These are phyloP conservation scores for Vesta saturnalis DNA, from an alignment of 2,888 invertebrate species.

Conservation along the genomic window DNA sequence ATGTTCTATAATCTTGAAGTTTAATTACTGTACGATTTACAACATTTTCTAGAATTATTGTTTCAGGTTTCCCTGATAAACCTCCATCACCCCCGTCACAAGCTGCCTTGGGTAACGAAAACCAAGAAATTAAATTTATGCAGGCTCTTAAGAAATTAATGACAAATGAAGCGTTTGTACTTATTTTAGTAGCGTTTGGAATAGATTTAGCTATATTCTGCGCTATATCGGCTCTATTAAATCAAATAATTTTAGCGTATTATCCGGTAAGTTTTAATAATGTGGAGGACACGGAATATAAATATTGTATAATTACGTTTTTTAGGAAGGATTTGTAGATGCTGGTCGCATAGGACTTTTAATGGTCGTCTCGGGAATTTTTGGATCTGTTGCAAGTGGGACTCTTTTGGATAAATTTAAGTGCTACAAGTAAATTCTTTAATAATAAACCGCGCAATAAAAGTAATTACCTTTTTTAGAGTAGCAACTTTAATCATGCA, in stretches of 20 bases:
- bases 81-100: background rate
- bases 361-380: conserved; percentile 89
- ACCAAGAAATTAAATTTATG: background rate
- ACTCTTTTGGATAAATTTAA: conserved; percentile 90
- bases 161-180: background rate
- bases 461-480: background rate
- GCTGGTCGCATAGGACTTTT: conserved; percentile 90
- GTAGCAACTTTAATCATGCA: conserved; percentile 68
- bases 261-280: background rate
- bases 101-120: background rate
- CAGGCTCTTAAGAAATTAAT: background rate
- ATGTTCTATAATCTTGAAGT: no score
- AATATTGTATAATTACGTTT: conserved; percentile 43
- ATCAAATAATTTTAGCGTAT: background rate
- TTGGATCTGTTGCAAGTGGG: conserved; percentile 89
- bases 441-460: background rate
- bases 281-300: no score
- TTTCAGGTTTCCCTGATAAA: background rate
- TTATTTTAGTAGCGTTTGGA: background rate
- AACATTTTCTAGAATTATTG: no score
- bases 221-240: background rate
- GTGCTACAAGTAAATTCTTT: conserved; percentile 77
- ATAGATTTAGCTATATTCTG: background rate
- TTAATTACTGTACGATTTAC: no score
- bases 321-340: conserved; percentile 73